phyloP scores from a whole-genome alignment of 2,113 vertebrate species.

The Puntigrus tetrazona region DNA sequence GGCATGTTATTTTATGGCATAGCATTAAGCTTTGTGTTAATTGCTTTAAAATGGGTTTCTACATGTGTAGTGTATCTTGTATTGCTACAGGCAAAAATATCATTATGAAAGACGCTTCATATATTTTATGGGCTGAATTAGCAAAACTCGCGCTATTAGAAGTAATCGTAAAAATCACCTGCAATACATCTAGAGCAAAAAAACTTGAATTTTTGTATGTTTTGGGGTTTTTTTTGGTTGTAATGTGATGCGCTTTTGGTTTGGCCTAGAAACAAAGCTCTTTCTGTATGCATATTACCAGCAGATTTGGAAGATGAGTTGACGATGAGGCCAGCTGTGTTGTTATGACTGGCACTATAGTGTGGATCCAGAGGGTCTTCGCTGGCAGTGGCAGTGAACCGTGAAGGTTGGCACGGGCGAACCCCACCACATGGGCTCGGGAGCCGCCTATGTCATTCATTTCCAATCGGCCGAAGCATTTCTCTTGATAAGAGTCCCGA shows the following conservation, averaged over 20 bases:
- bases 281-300: background rate
- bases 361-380: background rate
- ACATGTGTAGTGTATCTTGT: background rate
- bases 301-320: background rate
- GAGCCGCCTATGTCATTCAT: constrained; percentile 16
- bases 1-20: background rate
- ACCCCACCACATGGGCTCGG: background rate
- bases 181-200: background rate
- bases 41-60: background rate
- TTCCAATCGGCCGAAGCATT: background rate
- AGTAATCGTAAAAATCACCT: background rate
- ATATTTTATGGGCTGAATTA: background rate
- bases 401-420: background rate
- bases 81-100: background rate
- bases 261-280: background rate
- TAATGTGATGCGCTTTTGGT: background rate
- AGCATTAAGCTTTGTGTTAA: background rate
- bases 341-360: constrained; percentile 6
- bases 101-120: background rate
- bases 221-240: background rate
- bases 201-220: background rate
- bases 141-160: background rate
- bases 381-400: background rate
- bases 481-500: background rate
- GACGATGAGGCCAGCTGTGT: background rate